Evolutionary conservation across 2,113 vertebrate species (phyloP).

Genomic region (Leptobrachium ailaonicum): DNA sequence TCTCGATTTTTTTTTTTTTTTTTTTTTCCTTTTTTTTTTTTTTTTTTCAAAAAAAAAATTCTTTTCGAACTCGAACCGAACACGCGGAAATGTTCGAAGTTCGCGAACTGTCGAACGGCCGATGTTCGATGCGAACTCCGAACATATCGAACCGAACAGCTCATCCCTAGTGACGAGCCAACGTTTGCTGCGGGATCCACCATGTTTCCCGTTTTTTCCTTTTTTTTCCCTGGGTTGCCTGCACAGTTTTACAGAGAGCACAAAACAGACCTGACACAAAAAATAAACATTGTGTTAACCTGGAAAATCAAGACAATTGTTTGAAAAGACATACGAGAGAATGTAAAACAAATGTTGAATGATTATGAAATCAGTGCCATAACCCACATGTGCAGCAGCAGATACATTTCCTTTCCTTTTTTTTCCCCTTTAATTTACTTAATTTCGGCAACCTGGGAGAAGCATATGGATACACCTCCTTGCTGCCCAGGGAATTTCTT

Average conservation of each 20-base stretch:
- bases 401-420: neutral
- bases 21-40: no score
- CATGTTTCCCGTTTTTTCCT: neutral
- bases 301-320: neutral
- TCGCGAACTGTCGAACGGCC: no score
- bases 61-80: no score
- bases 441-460: neutral
- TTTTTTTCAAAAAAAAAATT: no score
- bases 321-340: conserved; percentile 11
- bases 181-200: no score
- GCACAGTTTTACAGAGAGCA: neutral
- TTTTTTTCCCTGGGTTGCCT: neutral
- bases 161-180: no score
- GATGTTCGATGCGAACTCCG: no score
- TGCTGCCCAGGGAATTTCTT: neutral
- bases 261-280: neutral
- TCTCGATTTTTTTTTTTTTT: no score
- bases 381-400: neutral
- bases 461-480: conserved; percentile 4
- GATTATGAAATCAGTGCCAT: conserved; percentile 2
- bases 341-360: conserved; percentile 13
- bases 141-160: no score
- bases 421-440: neutral
- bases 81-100: no score
- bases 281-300: neutral